A percentile compares a stretch with the other conserved stretches of the same genome.
Evolutionary conservation across 2,113 vertebrate species (phyloP).

Genomic region (Electrona antarctica): DNA sequence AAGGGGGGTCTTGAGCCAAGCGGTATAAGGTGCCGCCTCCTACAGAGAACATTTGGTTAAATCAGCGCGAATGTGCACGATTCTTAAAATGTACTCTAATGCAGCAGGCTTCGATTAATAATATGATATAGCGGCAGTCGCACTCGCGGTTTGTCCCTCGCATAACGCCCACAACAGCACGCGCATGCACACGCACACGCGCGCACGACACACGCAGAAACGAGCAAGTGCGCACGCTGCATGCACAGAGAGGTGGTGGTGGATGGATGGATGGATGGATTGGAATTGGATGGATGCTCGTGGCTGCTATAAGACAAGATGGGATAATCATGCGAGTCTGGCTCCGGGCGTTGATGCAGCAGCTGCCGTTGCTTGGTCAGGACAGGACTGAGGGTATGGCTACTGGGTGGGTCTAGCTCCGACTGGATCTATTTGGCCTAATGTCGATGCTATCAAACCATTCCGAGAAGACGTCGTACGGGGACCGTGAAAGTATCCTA

Average conservation of each 20-base stretch:
- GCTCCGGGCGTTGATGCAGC: constrained; percentile 73
- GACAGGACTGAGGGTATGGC: constrained; percentile 63
- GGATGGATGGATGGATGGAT: constrained; percentile 37
- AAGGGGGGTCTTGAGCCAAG: neutral
- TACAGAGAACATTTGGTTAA: constrained; percentile 35
- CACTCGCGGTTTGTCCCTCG: constrained; percentile 41
- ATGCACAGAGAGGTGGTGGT: constrained; percentile 58
- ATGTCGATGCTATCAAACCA: constrained; percentile 50
- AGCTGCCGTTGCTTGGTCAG: constrained; percentile 68
- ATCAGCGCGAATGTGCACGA: constrained; percentile 25
- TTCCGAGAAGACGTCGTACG: constrained; percentile 43
- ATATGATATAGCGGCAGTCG: constrained; percentile 37
- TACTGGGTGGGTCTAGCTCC: constrained; percentile 59
- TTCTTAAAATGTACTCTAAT: constrained; percentile 27
- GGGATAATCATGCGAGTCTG: constrained; percentile 78
- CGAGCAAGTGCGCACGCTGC: constrained; percentile 6
- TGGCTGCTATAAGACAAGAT: constrained; percentile 69
- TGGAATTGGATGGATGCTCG: constrained; percentile 20
- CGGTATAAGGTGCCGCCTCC: constrained; percentile 28
- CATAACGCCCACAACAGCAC: constrained; percentile 44
- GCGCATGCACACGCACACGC: constrained; percentile 7
- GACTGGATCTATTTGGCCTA: constrained; percentile 54
- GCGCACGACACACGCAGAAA: constrained; percentile 36
- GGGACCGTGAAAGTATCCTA: constrained; percentile 43
- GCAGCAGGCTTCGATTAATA: constrained; percentile 51